Evolutionary conservation across 2,797 vertebrate species (phyloP).

Genomic region (Toxotes lorentzi): DNA sequence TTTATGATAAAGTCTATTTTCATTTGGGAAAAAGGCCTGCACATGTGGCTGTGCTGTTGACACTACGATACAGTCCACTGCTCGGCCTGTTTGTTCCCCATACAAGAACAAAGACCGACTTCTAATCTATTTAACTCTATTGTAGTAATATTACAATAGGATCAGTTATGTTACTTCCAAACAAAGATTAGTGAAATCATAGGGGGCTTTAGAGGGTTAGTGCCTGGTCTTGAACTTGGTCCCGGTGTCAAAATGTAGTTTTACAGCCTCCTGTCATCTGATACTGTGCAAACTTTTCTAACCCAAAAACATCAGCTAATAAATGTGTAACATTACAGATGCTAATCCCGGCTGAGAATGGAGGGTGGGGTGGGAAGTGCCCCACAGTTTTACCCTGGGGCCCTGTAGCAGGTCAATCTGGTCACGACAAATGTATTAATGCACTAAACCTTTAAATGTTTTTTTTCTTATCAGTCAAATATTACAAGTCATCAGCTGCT

Average conservation of each 20-base stretch:
- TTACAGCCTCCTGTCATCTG: constrained; percentile 4
- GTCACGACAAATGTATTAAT: neutral
- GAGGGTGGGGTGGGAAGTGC: constrained; percentile 1
- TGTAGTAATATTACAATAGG: neutral
- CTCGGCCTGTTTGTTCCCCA: neutral
- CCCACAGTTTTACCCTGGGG: neutral
- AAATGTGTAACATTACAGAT: constrained; percentile 11
- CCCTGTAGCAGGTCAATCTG: constrained; percentile 7
- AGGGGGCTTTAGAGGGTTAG: neutral
- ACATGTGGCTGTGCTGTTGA: constrained; percentile 11
- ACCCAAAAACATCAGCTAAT: constrained; percentile 11
- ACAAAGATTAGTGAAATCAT: neutral
- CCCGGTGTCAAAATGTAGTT: neutral
- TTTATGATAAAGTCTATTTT: neutral
- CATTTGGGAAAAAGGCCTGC: neutral
- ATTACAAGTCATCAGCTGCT: neutral
- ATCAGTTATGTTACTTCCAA: neutral
- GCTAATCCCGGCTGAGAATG: constrained; percentile 34
- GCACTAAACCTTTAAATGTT: neutral
- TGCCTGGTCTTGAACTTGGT: neutral
- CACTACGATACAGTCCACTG: neutral
- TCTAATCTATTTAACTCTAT: neutral
- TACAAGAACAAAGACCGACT: neutral
- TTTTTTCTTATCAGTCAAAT: neutral
- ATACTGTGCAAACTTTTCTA: constrained; percentile 13